Evolutionary conservation across 2,888 invertebrate genomes (phyloP), one percentile per base, ranked within the genome.

Genomic region (Philereme transversata): DNA sequence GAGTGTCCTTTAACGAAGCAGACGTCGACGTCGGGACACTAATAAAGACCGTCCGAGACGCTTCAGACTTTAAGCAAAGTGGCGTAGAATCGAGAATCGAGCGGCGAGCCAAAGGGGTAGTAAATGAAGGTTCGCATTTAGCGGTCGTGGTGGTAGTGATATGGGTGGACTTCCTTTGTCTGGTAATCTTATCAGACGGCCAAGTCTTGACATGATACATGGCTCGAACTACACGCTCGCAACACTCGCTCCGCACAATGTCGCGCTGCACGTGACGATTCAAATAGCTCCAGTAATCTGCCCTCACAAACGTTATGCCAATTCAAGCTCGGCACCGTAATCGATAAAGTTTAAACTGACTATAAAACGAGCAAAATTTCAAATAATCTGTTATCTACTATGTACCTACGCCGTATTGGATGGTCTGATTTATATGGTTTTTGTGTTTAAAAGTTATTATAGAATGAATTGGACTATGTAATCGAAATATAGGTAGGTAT

Each of bases 91-190:
- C 78, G 75, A 81, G 72, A 83, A 74, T 75, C 53, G 73, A 64
- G 54, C 53, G 51, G 48, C 57, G 50, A 64, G 57, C 54, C 63
- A 51, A 65, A 69, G 74, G 84, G 84, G 86, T 86, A 84, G 86
- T 86, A 87, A 89, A 89, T 87, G 87, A 90, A 88, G 86, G 88
- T 78, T 86, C 81, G 81, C 84, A 85, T 89, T 90, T 89, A 90
- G 90, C 83, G 86, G 87, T 82, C 78, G 79, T 78, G 81, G 84
- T 82, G 86, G 86, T 88, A 87, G 86, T 89, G 90, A 90, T 90
- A 88, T 87, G 89, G 89, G 88, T 88, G 89, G 88, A 90, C 89
- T 90, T 88, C 90, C 91, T 91, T 91, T 91, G 91, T 91, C 90
- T 91, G 81, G 86, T 88, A 91, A 92, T 91, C 89, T 90, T 90